phyloP scores from a whole-genome alignment of 1,140 invertebrate genomes.

The Rhopalosiphum maidis region DNA sequence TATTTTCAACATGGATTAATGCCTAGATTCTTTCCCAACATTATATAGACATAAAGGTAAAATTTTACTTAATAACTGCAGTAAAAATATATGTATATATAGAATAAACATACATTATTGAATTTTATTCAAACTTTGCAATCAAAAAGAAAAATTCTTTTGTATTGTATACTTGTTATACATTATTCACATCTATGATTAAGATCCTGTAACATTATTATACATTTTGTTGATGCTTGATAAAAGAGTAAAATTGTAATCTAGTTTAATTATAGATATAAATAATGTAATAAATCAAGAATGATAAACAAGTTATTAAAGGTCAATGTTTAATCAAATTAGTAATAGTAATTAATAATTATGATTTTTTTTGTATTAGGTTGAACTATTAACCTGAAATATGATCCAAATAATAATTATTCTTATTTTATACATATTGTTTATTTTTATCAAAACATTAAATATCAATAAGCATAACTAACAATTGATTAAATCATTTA shows the following conservation, averaged over 20 bases:
- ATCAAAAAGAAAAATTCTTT: too few relatives aligned
- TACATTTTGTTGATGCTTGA: background rate
- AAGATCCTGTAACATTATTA: background rate
- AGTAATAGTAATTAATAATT: background rate
- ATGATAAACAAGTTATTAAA: background rate
- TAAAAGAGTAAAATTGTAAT: background rate
- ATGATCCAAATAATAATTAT: background rate
- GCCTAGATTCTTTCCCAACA: too few relatives aligned
- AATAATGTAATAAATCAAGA: background rate
- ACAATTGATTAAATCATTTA: background rate
- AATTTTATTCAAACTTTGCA: too few relatives aligned
- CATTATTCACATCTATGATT: background rate
- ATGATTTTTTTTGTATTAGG: background rate
- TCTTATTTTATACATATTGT: background rate
- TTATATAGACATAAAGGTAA: too few relatives aligned
- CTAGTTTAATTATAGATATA: background rate
- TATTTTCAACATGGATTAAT: too few relatives aligned
- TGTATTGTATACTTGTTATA: background rate
- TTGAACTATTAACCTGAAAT: slow-evolving; percentile 14
- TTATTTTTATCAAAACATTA: slow-evolving; percentile 25
- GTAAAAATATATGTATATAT: too few relatives aligned
- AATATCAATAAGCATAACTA: background rate
- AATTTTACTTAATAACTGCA: too few relatives aligned
- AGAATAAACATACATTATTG: too few relatives aligned
- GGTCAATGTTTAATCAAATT: background rate